Conservation (phyloP, 2,113 vertebrate genomes). For the Myotis brandtii region DNA sequence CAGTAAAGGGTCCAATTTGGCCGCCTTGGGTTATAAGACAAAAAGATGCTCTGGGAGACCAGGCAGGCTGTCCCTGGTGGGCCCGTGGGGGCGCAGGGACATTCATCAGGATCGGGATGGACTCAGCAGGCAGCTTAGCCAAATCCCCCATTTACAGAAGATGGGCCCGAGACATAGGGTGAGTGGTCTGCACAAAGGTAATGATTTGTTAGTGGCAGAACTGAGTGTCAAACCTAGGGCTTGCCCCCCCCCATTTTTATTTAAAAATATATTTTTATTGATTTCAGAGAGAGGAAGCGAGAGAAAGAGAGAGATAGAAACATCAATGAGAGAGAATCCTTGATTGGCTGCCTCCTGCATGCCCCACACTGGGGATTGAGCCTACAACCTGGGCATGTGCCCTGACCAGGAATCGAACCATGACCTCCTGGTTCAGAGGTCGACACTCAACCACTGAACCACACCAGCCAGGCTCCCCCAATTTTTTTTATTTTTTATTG, state of each 20-base stretch:
- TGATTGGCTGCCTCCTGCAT: too few relatives aligned
- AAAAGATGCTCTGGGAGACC: neutral
- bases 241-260: neutral
- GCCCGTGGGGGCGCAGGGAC: too few relatives aligned
- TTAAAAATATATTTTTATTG: too few relatives aligned
- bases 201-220: neutral
- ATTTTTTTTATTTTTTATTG: neutral
- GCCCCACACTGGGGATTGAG: too few relatives aligned
- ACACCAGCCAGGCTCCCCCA: neutral
- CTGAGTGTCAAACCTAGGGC: neutral
- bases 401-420: too few relatives aligned
- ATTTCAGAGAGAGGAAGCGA: too few relatives aligned
- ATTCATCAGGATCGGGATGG: neutral
- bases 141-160: neutral
- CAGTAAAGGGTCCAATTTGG: neutral
- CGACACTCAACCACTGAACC: too few relatives aligned
- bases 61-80: neutral
- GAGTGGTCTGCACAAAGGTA: neutral
- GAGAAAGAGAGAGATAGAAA: too few relatives aligned
- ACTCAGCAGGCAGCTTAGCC: neutral
- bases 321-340: too few relatives aligned
- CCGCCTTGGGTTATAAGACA: neutral
- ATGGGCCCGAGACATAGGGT: neutral
- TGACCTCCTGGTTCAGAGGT: too few relatives aligned
- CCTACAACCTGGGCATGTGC: too few relatives aligned